phyloP scores from a whole-genome alignment of 2,888 invertebrate genomes.

The Chironomus riparius region DNA sequence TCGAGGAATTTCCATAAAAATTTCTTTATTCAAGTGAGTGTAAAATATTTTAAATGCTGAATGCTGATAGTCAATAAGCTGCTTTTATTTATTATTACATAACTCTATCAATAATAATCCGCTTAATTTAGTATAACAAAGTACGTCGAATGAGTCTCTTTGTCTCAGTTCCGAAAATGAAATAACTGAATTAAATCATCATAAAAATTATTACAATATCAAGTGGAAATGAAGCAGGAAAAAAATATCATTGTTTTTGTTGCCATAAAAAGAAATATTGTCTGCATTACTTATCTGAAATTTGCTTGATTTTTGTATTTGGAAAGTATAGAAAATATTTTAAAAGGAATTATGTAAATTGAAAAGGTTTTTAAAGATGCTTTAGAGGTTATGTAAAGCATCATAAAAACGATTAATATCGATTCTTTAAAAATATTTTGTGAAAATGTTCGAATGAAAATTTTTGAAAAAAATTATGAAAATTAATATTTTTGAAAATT shows the following conservation, averaged over 20 bases:
- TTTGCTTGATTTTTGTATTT: too few relatives aligned
- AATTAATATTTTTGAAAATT: too few relatives aligned
- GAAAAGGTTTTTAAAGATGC: too few relatives aligned
- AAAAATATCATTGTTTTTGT: neutral
- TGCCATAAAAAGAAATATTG: neutral
- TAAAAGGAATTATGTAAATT: neutral
- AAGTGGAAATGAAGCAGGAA: neutral
- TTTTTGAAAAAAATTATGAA: too few relatives aligned
- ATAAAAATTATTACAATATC: too few relatives aligned
- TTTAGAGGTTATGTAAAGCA: too few relatives aligned
- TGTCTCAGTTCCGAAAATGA: neutral
- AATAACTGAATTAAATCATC: neutral
- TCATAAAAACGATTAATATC: too few relatives aligned
- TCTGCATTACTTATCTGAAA: neutral
- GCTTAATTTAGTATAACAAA: constrained; percentile 17
- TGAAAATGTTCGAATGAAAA: too few relatives aligned
- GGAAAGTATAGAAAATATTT: neutral
- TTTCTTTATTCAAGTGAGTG: neutral
- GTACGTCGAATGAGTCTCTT: neutral
- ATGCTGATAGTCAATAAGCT: constrained; percentile 9
- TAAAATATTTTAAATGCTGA: neutral
- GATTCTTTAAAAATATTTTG: too few relatives aligned
- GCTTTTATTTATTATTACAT: constrained; percentile 22
- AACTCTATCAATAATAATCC: constrained; percentile 7
- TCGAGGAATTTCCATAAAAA: neutral